Evolutionary conservation across 2,113 vertebrate species (phyloP).

Genomic region (Ondatra zibethicus): DNA sequence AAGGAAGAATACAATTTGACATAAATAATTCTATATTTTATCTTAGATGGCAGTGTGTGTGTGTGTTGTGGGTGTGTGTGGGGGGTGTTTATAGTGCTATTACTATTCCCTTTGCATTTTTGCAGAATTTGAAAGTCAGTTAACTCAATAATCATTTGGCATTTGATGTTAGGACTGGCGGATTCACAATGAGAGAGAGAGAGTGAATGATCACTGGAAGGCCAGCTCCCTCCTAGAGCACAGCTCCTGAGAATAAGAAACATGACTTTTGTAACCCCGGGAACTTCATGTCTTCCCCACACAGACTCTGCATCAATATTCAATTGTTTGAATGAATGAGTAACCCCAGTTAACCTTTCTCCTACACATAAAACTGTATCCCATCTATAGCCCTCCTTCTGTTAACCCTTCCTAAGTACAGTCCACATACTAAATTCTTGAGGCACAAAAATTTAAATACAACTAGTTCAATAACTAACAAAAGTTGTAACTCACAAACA

Average conservation of each 20-base stretch:
- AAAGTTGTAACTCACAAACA: not conserved
- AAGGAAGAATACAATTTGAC: constrained; percentile 20
- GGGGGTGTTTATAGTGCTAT: not conserved
- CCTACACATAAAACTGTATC: not conserved
- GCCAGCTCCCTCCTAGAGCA: not conserved
- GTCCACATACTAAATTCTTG: constrained; percentile 3
- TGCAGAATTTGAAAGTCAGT: not conserved
- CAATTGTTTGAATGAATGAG: not conserved
- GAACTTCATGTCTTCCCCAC: not conserved
- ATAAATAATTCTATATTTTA: constrained; percentile 48
- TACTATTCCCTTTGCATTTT: not conserved
- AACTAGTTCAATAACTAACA: constrained; percentile 59
- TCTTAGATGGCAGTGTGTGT: not conserved
- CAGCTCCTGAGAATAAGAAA: not conserved
- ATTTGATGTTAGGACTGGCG: not conserved
- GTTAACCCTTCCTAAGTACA: constrained; percentile 25
- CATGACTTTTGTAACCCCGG: not conserved
- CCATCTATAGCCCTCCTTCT: not conserved
- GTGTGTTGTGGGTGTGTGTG: not conserved
- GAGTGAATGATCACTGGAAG: not conserved
- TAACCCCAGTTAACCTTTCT: not conserved
- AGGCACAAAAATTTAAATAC: constrained; percentile 45
- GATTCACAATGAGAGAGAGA: not conserved
- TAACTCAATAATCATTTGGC: constrained; percentile 26
- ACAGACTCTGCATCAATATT: not conserved